phyloP scores from a whole-genome alignment of 1,140 invertebrate genomes.

The Aporrectodea caliginosa region DNA sequence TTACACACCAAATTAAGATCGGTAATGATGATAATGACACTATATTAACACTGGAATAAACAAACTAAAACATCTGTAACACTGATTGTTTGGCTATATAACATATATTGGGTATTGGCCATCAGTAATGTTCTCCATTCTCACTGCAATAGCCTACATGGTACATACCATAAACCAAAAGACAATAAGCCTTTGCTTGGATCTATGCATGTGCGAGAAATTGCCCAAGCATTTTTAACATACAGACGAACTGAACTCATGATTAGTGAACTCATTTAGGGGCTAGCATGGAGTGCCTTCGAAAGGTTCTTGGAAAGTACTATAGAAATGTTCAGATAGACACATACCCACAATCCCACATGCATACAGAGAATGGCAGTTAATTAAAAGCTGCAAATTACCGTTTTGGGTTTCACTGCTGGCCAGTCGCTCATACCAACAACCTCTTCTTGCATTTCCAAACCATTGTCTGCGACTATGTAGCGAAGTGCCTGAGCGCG shows the following conservation, averaged over 20 bases:
- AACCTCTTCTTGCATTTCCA: slow-evolving; percentile 4
- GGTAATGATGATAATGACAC: too few species aligned
- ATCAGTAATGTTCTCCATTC: too few species aligned
- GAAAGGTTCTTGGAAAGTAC: too few species aligned
- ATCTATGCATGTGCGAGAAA: background rate
- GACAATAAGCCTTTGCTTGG: too few species aligned
- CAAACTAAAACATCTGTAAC: too few species aligned
- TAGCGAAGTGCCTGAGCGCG: slow-evolving; percentile 12
- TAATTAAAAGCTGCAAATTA: background rate
- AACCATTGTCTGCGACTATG: background rate
- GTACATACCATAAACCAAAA: too few species aligned
- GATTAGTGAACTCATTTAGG: background rate
- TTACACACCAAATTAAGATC: background rate
- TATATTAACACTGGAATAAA: too few species aligned
- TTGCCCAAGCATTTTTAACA: background rate
- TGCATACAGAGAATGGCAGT: background rate
- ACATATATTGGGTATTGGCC: too few species aligned
- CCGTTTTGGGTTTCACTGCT: background rate
- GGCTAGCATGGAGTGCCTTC: background rate
- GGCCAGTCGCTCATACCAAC: slow-evolving; percentile 10
- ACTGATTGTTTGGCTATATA: too few species aligned
- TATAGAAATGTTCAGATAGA: background rate
- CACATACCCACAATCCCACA: background rate
- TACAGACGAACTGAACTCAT: background rate
- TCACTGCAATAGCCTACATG: too few species aligned